Base-by-base conservation (phyloP, 37 sponge, comb jelly and placozoan species). In the Geodia barretti region DNA sequence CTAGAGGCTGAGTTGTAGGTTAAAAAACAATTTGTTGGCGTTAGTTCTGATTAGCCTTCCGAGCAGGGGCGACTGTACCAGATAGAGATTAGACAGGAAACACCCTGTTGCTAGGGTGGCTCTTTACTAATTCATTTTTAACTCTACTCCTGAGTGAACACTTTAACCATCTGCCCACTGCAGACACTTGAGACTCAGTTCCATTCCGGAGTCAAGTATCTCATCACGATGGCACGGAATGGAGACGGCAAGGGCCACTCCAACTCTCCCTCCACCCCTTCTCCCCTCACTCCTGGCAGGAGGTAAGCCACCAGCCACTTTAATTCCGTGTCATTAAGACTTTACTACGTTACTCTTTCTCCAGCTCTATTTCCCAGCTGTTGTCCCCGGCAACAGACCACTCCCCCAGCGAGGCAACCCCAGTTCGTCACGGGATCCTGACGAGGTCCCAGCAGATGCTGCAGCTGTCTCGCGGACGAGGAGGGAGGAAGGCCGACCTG, bases 161-260 rank as follows among this genome's bases (percentile, higher is more conserved):
- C 26, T 26, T 25, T 25, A 8, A 19, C 68, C 26, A 25, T 25
- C 9, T 8, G 8, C 26, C 26, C 24, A 19, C 4, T 31, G 21
- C 35, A 70, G 70, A 73, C 65, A 5, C 3, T 83, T 0, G 88
- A 82, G 73, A 71, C 70, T 32, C 70, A 59, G 58, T 78, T 88
- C 62, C 78, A 82, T 34, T 32, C 41, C 26, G 83, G 67, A 17
- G 88, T 88, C 19, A 76, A 41, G 33, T 88, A 88, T 30, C 63
- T 88, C 19, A 38, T 88, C 31, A 88, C 88, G 33, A 82, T 81
- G 30, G 60, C 75, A 7, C 71, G 37, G 30, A 70, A 85, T 26
- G 70, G 33, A n/a, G 78, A 40, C 39, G 24, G 64, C 9, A 24
- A 54, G 25, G 33, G 33, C 21, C 47, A 1, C 38, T 37, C 63